These are phyloP conservation scores for Anthopleura xanthogrammica DNA, from an alignment of 92 coral and sea anemone species.

Conservation along the genomic window DNA sequence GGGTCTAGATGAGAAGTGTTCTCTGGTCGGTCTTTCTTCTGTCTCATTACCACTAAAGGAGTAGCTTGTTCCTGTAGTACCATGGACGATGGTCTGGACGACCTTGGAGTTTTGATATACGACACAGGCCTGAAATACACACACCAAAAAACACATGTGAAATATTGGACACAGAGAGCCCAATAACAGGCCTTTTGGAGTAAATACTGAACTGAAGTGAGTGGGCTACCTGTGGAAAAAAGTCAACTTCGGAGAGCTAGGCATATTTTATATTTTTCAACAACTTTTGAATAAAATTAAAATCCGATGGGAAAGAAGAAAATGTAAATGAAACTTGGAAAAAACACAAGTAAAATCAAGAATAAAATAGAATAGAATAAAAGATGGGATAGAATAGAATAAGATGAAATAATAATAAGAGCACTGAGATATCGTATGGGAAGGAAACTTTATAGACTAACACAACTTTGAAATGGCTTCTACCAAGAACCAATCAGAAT, in stretches of 20 bases:
- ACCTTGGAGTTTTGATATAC: slow-evolving; percentile 48
- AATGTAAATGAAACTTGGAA: too few species aligned
- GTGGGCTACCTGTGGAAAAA: too few species aligned
- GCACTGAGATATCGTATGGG: background rate
- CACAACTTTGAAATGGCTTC: background rate
- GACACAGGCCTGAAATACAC: slow-evolving; percentile 33
- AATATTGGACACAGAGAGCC: background rate
- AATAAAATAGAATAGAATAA: too few species aligned
- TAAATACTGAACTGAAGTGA: too few species aligned
- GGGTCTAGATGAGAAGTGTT: slow-evolving; percentile 2
- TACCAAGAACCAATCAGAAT: background rate
- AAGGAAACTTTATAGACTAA: background rate
- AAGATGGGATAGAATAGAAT: too few species aligned
- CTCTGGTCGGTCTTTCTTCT: slow-evolving; percentile 29
- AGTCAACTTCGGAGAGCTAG: too few species aligned
- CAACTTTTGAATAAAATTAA: too few species aligned
- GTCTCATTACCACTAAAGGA: slow-evolving; percentile 39
- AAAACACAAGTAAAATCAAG: too few species aligned
- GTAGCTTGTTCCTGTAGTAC: slow-evolving; percentile 22
- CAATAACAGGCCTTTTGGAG: too few species aligned
- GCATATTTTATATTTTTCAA: too few species aligned
- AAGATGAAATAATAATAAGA: too few species aligned
- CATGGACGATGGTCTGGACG: slow-evolving; percentile 60
- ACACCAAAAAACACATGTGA: background rate
- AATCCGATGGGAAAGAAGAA: too few species aligned